These are phyloP conservation scores for Rhabdomys pumilio DNA, from an alignment of 2,797 vertebrate species.

Conservation along the genomic window DNA sequence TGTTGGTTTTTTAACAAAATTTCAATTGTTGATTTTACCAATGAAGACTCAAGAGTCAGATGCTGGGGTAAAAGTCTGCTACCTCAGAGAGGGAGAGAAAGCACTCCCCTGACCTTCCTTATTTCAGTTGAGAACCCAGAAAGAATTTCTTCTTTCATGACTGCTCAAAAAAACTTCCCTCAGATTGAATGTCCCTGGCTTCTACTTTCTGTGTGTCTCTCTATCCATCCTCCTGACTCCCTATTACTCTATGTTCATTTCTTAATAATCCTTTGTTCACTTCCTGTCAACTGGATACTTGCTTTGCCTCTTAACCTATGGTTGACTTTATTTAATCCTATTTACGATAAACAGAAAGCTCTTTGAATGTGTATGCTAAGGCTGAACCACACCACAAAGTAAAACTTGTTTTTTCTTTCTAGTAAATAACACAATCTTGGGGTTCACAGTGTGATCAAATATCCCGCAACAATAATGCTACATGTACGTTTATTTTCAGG, in stretches of 20 bases:
- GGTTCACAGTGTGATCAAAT: neutral
- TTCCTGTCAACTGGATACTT: neutral
- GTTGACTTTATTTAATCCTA: neutral
- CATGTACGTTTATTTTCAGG: neutral
- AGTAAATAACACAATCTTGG: neutral
- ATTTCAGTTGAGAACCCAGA: neutral
- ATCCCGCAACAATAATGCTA: neutral
- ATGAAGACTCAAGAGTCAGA: neutral
- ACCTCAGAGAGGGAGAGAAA: neutral
- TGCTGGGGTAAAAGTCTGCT: neutral
- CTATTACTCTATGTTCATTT: neutral
- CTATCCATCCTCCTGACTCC: neutral
- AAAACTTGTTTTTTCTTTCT: neutral
- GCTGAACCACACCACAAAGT: neutral
- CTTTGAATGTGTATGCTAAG: neutral
- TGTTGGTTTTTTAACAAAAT: neutral
- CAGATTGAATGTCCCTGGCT: neutral
- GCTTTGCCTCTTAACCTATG: neutral
- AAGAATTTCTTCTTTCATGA: neutral
- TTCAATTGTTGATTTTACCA: neutral
- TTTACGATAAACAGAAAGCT: neutral
- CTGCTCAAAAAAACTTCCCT: neutral
- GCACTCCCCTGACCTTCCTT: neutral
- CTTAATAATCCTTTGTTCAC: neutral
- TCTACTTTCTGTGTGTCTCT: neutral